These are phyloP conservation scores for Rhinoraja longicauda DNA, from an alignment of 2,797 vertebrate genomes.

Conservation along the genomic window DNA sequence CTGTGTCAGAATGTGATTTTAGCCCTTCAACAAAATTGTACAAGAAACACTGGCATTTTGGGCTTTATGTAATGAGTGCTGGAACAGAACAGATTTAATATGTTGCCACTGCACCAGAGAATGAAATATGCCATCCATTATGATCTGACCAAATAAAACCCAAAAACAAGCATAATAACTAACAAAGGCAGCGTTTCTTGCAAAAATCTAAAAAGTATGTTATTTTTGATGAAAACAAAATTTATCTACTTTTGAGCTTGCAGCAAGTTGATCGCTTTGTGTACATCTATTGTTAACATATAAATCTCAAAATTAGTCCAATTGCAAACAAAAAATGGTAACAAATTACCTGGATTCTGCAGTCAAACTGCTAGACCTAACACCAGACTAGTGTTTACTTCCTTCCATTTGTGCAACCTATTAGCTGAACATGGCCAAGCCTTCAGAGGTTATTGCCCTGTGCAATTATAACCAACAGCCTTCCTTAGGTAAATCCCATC, in stretches of 20 bases:
- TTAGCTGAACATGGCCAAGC: too few species aligned
- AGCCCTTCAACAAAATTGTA: constrained; percentile 42
- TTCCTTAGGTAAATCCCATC: too few species aligned
- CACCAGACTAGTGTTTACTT: too few species aligned
- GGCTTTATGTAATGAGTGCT: background rate
- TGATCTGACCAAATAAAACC: background rate
- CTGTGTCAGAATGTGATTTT: constrained; percentile 46
- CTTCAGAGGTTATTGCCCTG: too few species aligned
- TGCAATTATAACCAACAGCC: too few species aligned
- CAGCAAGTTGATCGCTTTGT: background rate
- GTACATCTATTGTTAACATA: background rate
- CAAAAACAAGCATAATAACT: background rate
- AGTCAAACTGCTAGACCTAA: background rate
- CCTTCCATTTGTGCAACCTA: too few species aligned
- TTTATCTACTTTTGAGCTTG: background rate
- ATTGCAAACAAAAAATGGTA: background rate
- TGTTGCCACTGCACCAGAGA: background rate
- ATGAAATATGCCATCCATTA: background rate
- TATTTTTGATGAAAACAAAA: background rate
- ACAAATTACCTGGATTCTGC: background rate
- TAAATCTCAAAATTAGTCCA: background rate
- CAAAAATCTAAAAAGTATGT: background rate
- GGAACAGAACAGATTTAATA: background rate
- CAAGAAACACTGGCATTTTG: background rate
- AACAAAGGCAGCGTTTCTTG: too few species aligned